Conservation (phyloP, 2,888 invertebrate species). For the Drosophila recens region DNA sequence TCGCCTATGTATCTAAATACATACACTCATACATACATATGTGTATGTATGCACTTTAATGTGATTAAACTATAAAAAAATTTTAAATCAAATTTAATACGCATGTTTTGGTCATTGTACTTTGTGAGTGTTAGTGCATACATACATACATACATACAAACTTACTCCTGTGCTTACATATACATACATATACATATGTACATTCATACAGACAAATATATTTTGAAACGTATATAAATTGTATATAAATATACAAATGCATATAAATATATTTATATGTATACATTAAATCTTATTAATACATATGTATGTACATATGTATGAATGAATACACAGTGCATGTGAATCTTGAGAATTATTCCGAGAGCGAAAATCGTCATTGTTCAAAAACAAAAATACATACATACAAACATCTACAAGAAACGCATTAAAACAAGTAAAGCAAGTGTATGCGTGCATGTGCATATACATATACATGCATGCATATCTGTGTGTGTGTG, state of each 20-base stretch:
- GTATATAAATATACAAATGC: constrained; percentile 7
- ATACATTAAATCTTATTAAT: constrained; percentile 1
- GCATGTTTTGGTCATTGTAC: constrained; percentile 39
- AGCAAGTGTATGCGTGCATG: constrained; percentile 11
- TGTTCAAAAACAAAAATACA: constrained; percentile 37
- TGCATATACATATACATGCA: neutral
- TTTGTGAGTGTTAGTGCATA: constrained; percentile 33
- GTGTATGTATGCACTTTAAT: constrained; percentile 7
- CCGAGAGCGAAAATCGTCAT: constrained; percentile 34
- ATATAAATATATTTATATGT: neutral
- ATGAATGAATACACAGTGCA: constrained; percentile 14
- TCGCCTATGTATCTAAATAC: neutral
- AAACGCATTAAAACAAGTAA: constrained; percentile 35
- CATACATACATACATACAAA: constrained; percentile 20
- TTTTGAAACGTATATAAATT: constrained; percentile 5
- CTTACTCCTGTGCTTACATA: constrained; percentile 11
- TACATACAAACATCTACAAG: constrained; percentile 39
- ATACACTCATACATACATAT: neutral
- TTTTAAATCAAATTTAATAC: constrained; percentile 19
- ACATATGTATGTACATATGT: constrained; percentile 1
- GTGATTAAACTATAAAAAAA: constrained; percentile 35
- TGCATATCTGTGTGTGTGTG: constrained; percentile 8
- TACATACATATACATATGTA: constrained; percentile 7
- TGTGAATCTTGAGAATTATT: constrained; percentile 26
- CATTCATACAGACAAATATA: neutral